Evolutionary conservation across 2,113 vertebrate species (phyloP).

Genomic region (Globicephala melas): DNA sequence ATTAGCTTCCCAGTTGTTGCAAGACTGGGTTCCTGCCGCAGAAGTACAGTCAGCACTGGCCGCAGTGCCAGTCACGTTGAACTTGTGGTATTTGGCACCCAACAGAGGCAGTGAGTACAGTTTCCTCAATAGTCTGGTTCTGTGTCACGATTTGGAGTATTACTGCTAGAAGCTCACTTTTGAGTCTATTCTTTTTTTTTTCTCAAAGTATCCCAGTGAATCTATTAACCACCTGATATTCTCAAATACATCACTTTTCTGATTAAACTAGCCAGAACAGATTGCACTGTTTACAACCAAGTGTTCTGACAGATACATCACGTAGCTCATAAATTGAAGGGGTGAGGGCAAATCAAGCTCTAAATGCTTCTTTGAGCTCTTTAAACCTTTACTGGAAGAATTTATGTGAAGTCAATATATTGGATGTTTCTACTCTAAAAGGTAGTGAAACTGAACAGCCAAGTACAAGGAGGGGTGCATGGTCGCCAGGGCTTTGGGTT

Average conservation of each 20-base stretch:
- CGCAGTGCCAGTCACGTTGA: accelerated
- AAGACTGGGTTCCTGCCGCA: neutral
- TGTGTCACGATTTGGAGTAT: neutral
- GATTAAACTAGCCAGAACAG: neutral
- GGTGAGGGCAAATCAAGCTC: neutral
- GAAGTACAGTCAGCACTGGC: neutral
- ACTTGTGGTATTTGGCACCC: neutral
- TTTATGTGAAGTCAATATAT: neutral
- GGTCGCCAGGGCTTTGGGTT: neutral
- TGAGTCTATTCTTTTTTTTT: neutral
- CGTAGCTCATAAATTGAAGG: neutral
- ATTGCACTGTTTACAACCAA: neutral
- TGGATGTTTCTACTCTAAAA: neutral
- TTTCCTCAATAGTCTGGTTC: neutral
- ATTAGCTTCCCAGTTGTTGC: neutral
- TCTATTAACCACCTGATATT: neutral
- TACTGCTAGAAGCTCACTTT: neutral
- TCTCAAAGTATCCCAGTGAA: neutral
- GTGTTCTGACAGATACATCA: neutral
- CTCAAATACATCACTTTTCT: neutral
- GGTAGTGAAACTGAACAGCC: neutral
- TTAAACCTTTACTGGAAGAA: neutral
- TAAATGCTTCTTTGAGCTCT: neutral
- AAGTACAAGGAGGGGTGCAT: neutral
- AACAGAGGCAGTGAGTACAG: neutral